Evolutionary conservation across 2,797 vertebrate species (phyloP), one percentile per base, ranked within the genome.

Genomic region (Pseudomugil gertrudae): DNA sequence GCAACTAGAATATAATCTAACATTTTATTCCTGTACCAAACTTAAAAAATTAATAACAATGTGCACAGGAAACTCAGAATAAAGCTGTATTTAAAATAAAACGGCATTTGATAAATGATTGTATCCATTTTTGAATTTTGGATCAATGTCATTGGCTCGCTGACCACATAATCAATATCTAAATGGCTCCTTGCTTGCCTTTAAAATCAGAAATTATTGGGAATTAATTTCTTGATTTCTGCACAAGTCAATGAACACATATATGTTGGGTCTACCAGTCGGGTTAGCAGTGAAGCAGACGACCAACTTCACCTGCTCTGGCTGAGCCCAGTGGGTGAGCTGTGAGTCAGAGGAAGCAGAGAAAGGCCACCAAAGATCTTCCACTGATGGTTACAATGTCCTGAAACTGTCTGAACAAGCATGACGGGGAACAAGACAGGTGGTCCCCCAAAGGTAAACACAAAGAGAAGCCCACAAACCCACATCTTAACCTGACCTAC

Each of bases 281-380:
- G 9, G 7, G 17, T 30, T 32, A 4, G 38, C 38, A 27, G 23
- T 21, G 19, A 14, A 0, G 0, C 32, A 51, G 13, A 32, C 8
- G 7, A n/a, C 2, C 10, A 11, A 15, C 56, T 38, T 72, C 63
- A 72, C 61, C 68, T 57, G 17, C 55, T 58, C 59, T 67, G 56
- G 53, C 61, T 64, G 53, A 78, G 61, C 54, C 55, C 3, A 7
- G 21, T 7, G 21, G 40, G 54, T 56, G 67, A 67, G 54, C 51
- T 29, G 33, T 43, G 66, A 78, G 59, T 72, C 72, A 63, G n/a
- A 74, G 15, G 30, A 84, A 72, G 60, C 84, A 81, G 84, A 76
- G 56, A 80, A 57, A 84, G 85, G 85, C 88, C 84, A 88, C 87
- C 89, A 87, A 86, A 78, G 83, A 86, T 70, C 71, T 69, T 57